Percentiles rank a stretch among this genome's conserved stretches.
Conservation (phyloP, 2,888 invertebrate species). For the Drosophila buzzatii region DNA sequence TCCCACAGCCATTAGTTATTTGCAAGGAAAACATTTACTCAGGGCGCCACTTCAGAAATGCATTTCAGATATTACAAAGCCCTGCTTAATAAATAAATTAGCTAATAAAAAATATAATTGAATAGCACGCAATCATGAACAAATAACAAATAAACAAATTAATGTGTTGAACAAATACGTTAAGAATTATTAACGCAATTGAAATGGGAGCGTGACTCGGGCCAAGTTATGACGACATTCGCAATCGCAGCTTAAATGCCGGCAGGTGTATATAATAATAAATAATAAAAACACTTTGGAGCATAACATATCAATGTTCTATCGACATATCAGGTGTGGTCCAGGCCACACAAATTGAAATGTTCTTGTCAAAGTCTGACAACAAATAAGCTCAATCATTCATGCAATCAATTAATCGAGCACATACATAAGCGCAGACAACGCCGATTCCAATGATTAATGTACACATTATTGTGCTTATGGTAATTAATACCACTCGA, state of each 20-base stretch:
- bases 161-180: slow-evolving; percentile 40
- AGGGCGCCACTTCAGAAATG: slow-evolving; percentile 8
- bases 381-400: slow-evolving; percentile 43
- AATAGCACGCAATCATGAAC: slow-evolving; percentile 23
- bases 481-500: slow-evolving; percentile 57
- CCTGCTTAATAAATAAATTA: slow-evolving; percentile 46
- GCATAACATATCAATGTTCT: slow-evolving; percentile 21
- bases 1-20: slow-evolving; percentile 6
- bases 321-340: slow-evolving; percentile 66
- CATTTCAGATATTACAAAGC: background rate
- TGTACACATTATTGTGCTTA: slow-evolving; percentile 47
- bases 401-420: slow-evolving; percentile 16
- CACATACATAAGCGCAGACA: slow-evolving; percentile 50
- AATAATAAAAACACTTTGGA: slow-evolving; percentile 25
- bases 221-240: slow-evolving; percentile 8
- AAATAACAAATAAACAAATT: slow-evolving; percentile 35
- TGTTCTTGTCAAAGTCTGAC: slow-evolving; percentile 65
- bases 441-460: slow-evolving; percentile 64
- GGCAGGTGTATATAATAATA: slow-evolving; percentile 42
- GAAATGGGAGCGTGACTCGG: slow-evolving; percentile 8
- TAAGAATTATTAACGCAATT: slow-evolving; percentile 19
- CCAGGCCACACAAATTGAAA: slow-evolving; percentile 63
- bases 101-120: slow-evolving; percentile 24
- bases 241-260: slow-evolving; percentile 14
- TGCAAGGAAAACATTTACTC: slow-evolving; percentile 17